Conservation (phyloP, 2,888 invertebrate genomes). For the Lypha dubia region DNA sequence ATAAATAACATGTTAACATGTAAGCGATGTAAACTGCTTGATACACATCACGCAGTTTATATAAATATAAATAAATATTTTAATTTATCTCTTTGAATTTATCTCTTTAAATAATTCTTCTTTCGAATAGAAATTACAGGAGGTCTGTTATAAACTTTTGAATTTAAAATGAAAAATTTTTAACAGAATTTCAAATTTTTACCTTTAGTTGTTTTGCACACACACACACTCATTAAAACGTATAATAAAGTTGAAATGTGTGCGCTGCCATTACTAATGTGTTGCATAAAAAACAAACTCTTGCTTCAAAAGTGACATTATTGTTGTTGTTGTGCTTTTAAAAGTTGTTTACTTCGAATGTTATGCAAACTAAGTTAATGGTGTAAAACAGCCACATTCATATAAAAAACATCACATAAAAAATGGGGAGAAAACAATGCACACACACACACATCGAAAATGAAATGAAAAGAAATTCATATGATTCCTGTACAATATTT, state of each 20-base stretch:
- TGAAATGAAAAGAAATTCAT: slow-evolving; percentile 19
- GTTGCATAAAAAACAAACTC: slow-evolving; percentile 21
- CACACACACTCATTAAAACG: neutral
- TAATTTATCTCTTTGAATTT: no score
- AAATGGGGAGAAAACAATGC: slow-evolving; percentile 5
- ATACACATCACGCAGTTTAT: no score
- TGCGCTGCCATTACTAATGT: neutral
- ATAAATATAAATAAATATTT: no score
- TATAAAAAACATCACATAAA: slow-evolving; percentile 16
- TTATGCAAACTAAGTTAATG: slow-evolving; percentile 69
- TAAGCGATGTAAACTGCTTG: no score
- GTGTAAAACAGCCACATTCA: slow-evolving; percentile 56
- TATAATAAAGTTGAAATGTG: neutral
- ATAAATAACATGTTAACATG: no score
- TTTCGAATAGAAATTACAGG: no score
- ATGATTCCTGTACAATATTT: slow-evolving; percentile 39
- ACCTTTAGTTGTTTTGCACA: neutral
- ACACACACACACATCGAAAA: neutral
- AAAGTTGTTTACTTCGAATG: slow-evolving; percentile 38
- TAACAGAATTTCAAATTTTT: neutral
- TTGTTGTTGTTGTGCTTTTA: slow-evolving; percentile 41
- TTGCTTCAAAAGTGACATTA: slow-evolving; percentile 43
- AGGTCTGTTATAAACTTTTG: no score
- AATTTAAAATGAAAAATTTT: no score
- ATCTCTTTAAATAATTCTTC: no score